Evolutionary conservation across 2,888 invertebrate genomes (phyloP), one percentile per base, ranked within the genome.

Genomic region (Ganaspis brasiliensis): DNA sequence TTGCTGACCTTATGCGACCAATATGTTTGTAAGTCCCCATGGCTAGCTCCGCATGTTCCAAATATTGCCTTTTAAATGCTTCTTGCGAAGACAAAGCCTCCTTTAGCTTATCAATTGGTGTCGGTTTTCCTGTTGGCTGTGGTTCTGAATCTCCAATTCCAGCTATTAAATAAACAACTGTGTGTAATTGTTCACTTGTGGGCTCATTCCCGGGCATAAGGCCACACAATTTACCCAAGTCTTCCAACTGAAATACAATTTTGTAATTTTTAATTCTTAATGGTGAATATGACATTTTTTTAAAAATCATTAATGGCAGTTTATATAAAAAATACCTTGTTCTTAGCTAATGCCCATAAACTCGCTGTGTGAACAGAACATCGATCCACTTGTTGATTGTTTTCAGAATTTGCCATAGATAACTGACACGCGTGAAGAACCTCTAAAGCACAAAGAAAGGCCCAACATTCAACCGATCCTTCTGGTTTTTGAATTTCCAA

Each of bases 21-120:
- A 98, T 98, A 92, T 98, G 98, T 88, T 99, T 99, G 89, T 97
- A 98, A 0, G 98, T 98, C 72, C 98, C 98, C 95, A 98, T 98
- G 0, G 98, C 98, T 80, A 98, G 92, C 90, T 99, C 99, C 0
- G 98, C 97, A 77, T 98, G 92, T 91, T 98, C 98, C 89, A 98
- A 92, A 89, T 98, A 99, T 84, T 97, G 96, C 89, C 96, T 97
- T 86, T 97, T 96, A 90, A 98, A 99, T 71, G 96, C 94, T 75
- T 96, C 96, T 89, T 97, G 96, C 12, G 98, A 98, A 74, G 98
- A 97, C 2, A 99, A 92, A 0, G 98, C 97, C 87, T 97, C 96
- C 89, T 98, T 97, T 10, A 99, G 92, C 88, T 96, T 95, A 84
- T 97, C 97, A 0, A 97, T 96, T 0, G 98, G 96, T 1, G 94